phyloP scores from a whole-genome alignment of 2,888 invertebrate species.

The Anthophora plumipes region DNA sequence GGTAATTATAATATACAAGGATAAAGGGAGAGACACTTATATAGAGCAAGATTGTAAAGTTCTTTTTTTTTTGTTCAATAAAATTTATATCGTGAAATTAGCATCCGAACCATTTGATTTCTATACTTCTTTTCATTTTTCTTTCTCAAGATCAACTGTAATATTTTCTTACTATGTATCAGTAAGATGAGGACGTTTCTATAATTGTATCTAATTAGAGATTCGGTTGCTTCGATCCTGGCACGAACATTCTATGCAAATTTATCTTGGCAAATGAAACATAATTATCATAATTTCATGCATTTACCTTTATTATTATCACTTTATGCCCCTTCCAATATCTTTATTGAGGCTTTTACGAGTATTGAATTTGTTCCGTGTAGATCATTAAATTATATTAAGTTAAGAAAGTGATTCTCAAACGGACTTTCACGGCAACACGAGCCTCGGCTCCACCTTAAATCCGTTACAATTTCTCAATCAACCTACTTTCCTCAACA shows the following conservation, averaged over 20 bases:
- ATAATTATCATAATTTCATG: not conserved
- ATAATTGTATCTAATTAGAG: not conserved
- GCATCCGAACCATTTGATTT: not conserved
- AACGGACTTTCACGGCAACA: not conserved
- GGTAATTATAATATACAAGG: no score
- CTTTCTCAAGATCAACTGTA: no score
- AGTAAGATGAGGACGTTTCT: not conserved
- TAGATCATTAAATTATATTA: conserved; percentile 18
- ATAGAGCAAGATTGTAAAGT: not conserved
- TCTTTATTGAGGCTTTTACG: not conserved
- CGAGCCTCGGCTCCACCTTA: not conserved
- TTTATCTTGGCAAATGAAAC: not conserved
- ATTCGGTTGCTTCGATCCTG: not conserved
- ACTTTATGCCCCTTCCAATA: not conserved
- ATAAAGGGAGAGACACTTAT: not conserved
- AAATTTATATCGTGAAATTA: no score
- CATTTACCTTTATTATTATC: not conserved
- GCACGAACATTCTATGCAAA: no score
- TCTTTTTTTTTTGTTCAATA: not conserved
- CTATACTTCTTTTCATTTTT: no score
- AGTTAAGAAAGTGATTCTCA: conserved; percentile 30
- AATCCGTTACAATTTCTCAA: conserved; percentile 17
- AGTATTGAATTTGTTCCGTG: conserved; percentile 6
- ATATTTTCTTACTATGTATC: not conserved
- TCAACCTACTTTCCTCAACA: conserved; percentile 31